Conservation (phyloP, 2,888 invertebrate species). For the Chloroclystis v-ata region DNA sequence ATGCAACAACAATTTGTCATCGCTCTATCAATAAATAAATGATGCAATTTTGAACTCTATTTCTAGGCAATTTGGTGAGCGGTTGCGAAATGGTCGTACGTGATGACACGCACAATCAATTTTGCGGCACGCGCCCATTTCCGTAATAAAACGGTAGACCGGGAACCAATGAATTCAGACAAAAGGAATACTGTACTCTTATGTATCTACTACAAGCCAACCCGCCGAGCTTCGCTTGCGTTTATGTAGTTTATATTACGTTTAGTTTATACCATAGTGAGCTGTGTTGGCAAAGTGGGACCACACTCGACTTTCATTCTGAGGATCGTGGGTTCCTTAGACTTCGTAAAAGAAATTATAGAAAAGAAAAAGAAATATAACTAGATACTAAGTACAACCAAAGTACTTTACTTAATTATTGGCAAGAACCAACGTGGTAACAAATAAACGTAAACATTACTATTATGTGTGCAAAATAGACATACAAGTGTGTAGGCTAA, state of each 20-base stretch:
- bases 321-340: too few species aligned
- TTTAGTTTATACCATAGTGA: neutral
- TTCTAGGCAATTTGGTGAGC: conserved; percentile 9
- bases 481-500: neutral
- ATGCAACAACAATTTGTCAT: conserved; percentile 54
- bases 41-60: conserved; percentile 11
- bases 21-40: conserved; percentile 10
- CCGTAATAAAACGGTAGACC: conserved; percentile 46
- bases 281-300: too few species aligned
- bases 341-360: too few species aligned
- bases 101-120: conserved; percentile 58
- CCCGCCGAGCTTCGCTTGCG: neutral
- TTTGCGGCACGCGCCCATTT: conserved; percentile 55
- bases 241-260: neutral
- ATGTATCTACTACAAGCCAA: neutral
- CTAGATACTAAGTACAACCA: too few species aligned
- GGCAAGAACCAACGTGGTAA: too few species aligned
- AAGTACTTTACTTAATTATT: too few species aligned
- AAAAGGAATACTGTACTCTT: conserved; percentile 8
- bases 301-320: too few species aligned
- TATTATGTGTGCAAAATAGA: too few species aligned
- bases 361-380: too few species aligned
- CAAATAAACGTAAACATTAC: too few species aligned
- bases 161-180: conserved; percentile 30
- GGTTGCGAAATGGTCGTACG: conserved; percentile 33